Conservation (phyloP, 2,888 invertebrate species). For the Macroteleia sp. region DNA sequence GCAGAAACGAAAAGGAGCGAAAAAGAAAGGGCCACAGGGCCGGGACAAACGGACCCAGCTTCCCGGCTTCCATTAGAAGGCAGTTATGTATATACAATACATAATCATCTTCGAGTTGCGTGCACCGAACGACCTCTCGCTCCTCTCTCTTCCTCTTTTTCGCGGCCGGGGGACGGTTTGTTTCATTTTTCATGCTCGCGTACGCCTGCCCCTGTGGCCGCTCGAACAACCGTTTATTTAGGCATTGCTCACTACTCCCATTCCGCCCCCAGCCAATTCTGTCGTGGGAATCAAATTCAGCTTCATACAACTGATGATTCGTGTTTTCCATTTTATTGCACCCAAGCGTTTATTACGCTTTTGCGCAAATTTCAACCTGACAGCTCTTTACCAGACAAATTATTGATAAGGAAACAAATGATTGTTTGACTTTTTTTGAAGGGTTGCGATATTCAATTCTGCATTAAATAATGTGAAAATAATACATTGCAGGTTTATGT, state of each 20-base stretch:
- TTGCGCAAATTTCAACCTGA: constrained; percentile 21
- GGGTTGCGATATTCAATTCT: no score
- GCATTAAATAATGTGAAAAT: no score
- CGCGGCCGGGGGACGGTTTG: constrained; percentile 68
- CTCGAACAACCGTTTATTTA: constrained; percentile 80
- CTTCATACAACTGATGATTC: constrained; percentile 41
- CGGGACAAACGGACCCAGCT: constrained; percentile 70
- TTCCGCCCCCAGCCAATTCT: constrained; percentile 73
- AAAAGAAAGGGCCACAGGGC: constrained; percentile 66
- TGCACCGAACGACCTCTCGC: constrained; percentile 76
- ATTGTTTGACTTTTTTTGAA: no score
- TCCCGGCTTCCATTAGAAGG: constrained; percentile 69
- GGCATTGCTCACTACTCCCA: constrained; percentile 68
- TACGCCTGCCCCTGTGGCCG: constrained; percentile 67
- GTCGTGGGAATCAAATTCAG: constrained; percentile 76
- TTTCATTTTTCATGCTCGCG: constrained; percentile 76
- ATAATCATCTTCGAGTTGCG: constrained; percentile 82
- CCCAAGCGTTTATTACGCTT: constrained; percentile 39
- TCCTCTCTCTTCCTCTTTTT: constrained; percentile 42
- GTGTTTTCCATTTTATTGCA: constrained; percentile 55
- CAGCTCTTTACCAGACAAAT: constrained; percentile 14
- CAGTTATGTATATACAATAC: constrained; percentile 70
- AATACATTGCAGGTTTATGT: no score
- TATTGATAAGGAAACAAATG: constrained; percentile 17
- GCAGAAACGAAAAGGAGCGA: constrained; percentile 58